A percentile compares a stretch with the other conserved stretches of the same genome.
These are phyloP conservation scores for Rhinolophus sinicus DNA, from an alignment of 2,113 vertebrate genomes.

Conservation along the genomic window DNA sequence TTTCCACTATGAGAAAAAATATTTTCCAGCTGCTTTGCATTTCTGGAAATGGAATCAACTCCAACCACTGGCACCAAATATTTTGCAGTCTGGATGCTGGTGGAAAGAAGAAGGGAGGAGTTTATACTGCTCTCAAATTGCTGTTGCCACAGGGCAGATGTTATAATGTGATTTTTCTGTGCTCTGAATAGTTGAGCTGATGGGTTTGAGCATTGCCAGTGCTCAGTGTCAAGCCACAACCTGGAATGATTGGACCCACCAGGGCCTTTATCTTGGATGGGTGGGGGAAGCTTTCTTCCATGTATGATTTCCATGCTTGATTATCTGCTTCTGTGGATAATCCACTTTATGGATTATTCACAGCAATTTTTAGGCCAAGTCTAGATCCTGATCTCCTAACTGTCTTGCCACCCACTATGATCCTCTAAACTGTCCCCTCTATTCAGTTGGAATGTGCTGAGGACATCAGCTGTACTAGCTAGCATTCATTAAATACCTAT, in stretches of 20 bases:
- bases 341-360: slow-evolving; percentile 55
- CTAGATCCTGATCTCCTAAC: not conserved
- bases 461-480: not conserved
- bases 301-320: not conserved
- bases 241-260: slow-evolving; percentile 2
- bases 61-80: slow-evolving; percentile 76
- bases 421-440: not conserved
- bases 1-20: slow-evolving; percentile 64
- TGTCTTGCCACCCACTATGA: not conserved
- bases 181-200: slow-evolving; percentile 6
- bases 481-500: not conserved
- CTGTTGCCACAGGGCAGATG: slow-evolving; percentile 43
- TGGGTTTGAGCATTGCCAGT: not conserved
- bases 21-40: slow-evolving; percentile 61
- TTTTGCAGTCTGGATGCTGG: slow-evolving; percentile 67
- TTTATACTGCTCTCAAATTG: not conserved
- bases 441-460: not conserved
- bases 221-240: not conserved
- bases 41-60: slow-evolving; percentile 74
- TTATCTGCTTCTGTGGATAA: slow-evolving; percentile 54
- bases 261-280: slow-evolving; percentile 14
- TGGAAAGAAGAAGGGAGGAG: slow-evolving; percentile 44
- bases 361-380: not conserved
- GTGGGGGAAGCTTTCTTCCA: not conserved
- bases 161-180: slow-evolving; percentile 60